Conservation (phyloP, 2,113 vertebrate genomes). For the Micromys minutus region DNA sequence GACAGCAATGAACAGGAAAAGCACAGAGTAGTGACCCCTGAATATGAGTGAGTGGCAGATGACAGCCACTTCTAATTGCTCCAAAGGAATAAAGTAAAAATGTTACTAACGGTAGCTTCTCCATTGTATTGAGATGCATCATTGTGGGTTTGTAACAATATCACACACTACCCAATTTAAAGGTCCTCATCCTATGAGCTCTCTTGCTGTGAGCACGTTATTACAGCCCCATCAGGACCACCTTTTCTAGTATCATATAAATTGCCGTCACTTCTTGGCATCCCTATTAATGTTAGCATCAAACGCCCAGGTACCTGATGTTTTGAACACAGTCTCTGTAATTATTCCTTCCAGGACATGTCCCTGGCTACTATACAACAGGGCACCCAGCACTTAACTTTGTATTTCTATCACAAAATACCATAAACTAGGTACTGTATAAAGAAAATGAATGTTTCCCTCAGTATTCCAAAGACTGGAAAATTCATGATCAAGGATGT, state of each 20-base stretch:
- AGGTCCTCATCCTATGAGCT: background rate
- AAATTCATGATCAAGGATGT: background rate
- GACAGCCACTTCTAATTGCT: slow-evolving; percentile 4
- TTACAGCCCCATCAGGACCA: background rate
- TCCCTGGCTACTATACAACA: background rate
- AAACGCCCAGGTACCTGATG: background rate
- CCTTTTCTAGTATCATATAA: background rate
- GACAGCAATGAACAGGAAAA: background rate
- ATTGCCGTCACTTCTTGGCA: background rate
- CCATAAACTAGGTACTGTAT: background rate
- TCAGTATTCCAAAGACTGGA: background rate
- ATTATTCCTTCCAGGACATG: background rate
- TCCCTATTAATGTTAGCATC: background rate
- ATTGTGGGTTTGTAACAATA: background rate
- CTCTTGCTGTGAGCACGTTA: background rate
- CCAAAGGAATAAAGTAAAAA: slow-evolving; percentile 39
- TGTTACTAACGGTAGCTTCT: background rate
- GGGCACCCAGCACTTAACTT: background rate
- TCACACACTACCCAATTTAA: background rate
- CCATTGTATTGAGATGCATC: background rate
- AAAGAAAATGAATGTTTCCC: background rate
- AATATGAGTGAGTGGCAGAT: background rate
- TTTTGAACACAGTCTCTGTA: background rate
- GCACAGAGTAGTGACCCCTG: background rate
- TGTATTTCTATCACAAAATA: background rate